Conservation (phyloP, 2,113 vertebrate genomes). For the Pygoscelis adeliae region DNA sequence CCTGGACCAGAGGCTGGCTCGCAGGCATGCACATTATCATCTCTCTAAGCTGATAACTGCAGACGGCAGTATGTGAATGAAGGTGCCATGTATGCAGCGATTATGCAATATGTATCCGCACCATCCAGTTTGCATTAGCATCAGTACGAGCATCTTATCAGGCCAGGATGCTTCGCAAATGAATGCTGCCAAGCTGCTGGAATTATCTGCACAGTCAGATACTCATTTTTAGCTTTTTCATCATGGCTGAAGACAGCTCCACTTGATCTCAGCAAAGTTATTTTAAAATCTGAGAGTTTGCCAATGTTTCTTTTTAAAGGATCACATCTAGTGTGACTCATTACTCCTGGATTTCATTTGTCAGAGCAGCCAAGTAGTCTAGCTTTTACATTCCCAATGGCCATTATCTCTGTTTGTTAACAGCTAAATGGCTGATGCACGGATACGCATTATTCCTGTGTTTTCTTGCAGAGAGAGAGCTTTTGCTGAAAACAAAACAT, state of each 20-base stretch:
- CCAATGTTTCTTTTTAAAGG: slow-evolving; percentile 69
- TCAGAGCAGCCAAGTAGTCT: slow-evolving; percentile 50
- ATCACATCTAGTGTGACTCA: slow-evolving; percentile 64
- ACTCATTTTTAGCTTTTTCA: slow-evolving; percentile 60
- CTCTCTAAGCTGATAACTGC: background rate
- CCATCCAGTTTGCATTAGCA: background rate
- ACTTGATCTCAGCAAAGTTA: slow-evolving; percentile 65
- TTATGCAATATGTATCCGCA: background rate
- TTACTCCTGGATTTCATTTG: slow-evolving; percentile 67
- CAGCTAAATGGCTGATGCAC: slow-evolving; percentile 38
- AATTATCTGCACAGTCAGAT: slow-evolving; percentile 52
- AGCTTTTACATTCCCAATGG: slow-evolving; percentile 48
- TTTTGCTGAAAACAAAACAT: background rate
- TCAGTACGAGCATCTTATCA: background rate
- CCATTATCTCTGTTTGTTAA: slow-evolving; percentile 68
- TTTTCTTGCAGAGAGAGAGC: slow-evolving; percentile 20
- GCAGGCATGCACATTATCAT: background rate
- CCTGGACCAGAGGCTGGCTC: background rate
- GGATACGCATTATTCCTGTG: slow-evolving; percentile 31
- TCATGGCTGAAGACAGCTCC: slow-evolving; percentile 58
- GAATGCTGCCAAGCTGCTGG: slow-evolving; percentile 38
- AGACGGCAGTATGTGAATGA: background rate
- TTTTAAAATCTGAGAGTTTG: slow-evolving; percentile 71
- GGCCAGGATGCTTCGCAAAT: background rate
- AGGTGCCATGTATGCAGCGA: background rate